Percentiles rank a stretch among this genome's conserved stretches.
Conservation (phyloP, 2,888 invertebrate genomes). For the Schizotus pectinicornis region DNA sequence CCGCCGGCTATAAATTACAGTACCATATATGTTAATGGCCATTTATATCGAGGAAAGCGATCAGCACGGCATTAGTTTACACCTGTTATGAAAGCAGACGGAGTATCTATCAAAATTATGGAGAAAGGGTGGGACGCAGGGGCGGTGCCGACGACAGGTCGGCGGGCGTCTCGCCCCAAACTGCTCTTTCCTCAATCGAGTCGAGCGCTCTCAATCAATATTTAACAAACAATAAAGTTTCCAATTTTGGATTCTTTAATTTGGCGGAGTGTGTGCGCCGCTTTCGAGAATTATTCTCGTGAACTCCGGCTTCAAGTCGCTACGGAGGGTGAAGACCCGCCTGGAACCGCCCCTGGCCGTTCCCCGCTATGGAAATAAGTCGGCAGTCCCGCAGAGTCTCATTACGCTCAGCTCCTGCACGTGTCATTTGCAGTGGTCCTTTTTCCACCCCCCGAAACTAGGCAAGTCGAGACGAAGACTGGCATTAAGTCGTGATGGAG, state of each 20-base stretch:
- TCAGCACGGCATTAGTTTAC: constrained; percentile 34
- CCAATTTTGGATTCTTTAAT: not conserved
- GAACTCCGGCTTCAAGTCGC: too few species aligned
- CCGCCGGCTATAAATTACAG: constrained; percentile 21
- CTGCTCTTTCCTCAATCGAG: not conserved
- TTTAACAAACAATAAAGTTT: too few species aligned
- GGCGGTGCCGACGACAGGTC: not conserved
- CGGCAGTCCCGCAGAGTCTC: constrained; percentile 15
- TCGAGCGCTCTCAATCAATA: not conserved
- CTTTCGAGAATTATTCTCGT: too few species aligned
- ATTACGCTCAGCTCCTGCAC: constrained; percentile 11
- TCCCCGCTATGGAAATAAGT: not conserved
- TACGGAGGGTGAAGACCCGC: too few species aligned
- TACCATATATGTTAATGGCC: constrained; percentile 28
- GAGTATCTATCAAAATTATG: constrained; percentile 21
- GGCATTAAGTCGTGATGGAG: too few species aligned
- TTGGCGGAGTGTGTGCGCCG: not conserved
- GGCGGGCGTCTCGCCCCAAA: not conserved
- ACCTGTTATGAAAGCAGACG: constrained; percentile 30
- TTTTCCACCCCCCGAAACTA: not conserved
- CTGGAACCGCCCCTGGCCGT: constrained; percentile 1
- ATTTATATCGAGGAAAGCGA: constrained; percentile 28
- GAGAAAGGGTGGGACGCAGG: not conserved
- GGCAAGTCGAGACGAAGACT: too few species aligned
- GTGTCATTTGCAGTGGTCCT: constrained; percentile 5